Evolutionary conservation across 2,797 vertebrate species (phyloP), one percentile per base, ranked within the genome.

Genomic region (Masticophis lateralis): DNA sequence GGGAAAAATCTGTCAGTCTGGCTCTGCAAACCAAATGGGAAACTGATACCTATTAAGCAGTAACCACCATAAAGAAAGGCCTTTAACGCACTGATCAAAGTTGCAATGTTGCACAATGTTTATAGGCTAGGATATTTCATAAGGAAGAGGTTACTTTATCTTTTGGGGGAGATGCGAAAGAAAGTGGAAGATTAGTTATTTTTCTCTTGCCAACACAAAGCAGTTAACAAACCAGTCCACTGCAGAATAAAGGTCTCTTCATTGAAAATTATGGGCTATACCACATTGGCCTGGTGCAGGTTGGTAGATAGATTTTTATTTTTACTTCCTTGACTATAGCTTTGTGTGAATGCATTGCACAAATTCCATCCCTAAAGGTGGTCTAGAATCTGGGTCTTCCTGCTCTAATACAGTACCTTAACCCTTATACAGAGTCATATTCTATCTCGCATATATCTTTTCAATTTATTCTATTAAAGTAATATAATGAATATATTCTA

Each of bases 11-110:
- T 94, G 87, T 14, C 22, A 0, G 27, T 92, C 90, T 92, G 74
- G 43, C 87, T 74, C 94, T 90, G 87, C 61, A 94, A 96, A 94
- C 11, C 92, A 94, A 94, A 94, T 5, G 43, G 53, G 66, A 2
- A 8, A 83, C 94, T 87, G 74, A 89, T 4, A 27, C 27, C 92
- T 95, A 27, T 74, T 91, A 0, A 0, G 47, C 5, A 56, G 86
- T 27, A 89, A 66, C 55, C 89, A 86, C 43, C 25, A 87, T 0
- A 83, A 47, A 47, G 47, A 87, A 88, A 0, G 1, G 8, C 4
- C 60, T 92, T 83, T 92, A 3, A 16, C 43, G 53, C 25, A 32
- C 43, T 10, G 14, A 37, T 25, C 86, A 27, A 11, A 13, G 87
- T n/a, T 96, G 57, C 7, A 56, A 55, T 79, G 79, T 90, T 79